Percentiles rank a stretch among this genome's conserved stretches.
phyloP scores from a whole-genome alignment of 2,888 invertebrate genomes.

The Trachelus iudaicus region DNA sequence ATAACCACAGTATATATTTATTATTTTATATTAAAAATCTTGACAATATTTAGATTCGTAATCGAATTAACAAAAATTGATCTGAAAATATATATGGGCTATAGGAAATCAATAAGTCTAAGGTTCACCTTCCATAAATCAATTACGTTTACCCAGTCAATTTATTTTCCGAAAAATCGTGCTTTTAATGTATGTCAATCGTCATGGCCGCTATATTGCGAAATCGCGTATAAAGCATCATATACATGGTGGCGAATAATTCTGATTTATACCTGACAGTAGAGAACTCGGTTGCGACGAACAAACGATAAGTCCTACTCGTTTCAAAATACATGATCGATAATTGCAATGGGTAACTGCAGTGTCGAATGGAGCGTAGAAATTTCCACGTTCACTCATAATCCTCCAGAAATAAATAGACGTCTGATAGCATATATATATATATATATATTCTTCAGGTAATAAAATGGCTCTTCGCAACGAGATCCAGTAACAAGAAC shows the following conservation, averaged over 20 bases:
- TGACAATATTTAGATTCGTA: too few relatives aligned
- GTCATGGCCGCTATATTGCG: too few relatives aligned
- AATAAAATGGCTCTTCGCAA: neutral
- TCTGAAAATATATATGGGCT: too few relatives aligned
- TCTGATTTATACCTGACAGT: constrained; percentile 37
- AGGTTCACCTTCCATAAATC: too few relatives aligned
- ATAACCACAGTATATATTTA: too few relatives aligned
- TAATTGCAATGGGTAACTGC: neutral
- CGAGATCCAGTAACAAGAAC: neutral
- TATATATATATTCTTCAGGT: neutral
- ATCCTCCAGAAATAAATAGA: neutral
- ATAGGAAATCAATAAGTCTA: too few relatives aligned
- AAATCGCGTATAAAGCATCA: too few relatives aligned
- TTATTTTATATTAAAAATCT: too few relatives aligned
- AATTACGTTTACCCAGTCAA: too few relatives aligned
- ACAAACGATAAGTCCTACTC: neutral
- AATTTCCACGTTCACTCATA: neutral
- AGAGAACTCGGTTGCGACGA: constrained; percentile 25
- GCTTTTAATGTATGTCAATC: too few relatives aligned
- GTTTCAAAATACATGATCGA: neutral
- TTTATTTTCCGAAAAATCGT: too few relatives aligned
- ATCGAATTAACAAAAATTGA: too few relatives aligned
- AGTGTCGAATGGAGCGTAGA: neutral
- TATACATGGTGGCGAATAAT: constrained; percentile 14
- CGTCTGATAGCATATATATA: neutral